phyloP scores from a whole-genome alignment of 2,888 invertebrate genomes.

The Tinea semifulvella region DNA sequence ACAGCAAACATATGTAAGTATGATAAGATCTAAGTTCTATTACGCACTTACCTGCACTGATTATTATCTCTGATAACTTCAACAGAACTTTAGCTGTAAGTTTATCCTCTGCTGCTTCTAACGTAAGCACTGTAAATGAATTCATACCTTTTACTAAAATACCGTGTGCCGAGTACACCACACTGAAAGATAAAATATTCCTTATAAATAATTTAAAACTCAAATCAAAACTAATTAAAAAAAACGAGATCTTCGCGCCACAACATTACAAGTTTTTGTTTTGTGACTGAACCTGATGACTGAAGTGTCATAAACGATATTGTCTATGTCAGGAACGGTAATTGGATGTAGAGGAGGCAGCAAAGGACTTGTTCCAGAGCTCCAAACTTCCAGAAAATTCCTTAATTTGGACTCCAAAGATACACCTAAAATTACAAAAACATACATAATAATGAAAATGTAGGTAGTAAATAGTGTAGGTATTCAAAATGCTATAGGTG shows the following conservation, averaged over 20 bases:
- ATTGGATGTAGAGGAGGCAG: constrained; percentile 1
- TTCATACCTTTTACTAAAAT: neutral
- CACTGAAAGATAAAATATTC: neutral
- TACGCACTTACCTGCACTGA: constrained; percentile 3
- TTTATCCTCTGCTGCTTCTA: neutral
- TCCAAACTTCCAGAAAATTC: neutral
- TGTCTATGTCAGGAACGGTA: neutral
- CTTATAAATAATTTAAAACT: no score
- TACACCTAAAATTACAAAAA: neutral
- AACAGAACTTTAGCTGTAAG: no score
- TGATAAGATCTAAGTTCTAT: no score
- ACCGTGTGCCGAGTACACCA: neutral
- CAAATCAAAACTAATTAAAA: no score
- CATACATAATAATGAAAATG: no score
- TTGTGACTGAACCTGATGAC: no score
- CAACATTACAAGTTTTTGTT: no score
- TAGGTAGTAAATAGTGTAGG: no score
- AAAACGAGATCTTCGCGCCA: neutral
- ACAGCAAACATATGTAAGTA: no score
- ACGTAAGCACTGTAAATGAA: neutral
- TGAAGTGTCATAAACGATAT: neutral
- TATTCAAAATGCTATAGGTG: no score
- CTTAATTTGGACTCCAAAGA: neutral
- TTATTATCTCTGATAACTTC: neutral
- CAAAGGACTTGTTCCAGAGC: neutral